Evolutionary conservation across 2,888 invertebrate genomes (phyloP), one percentile per base, ranked within the genome.

Genomic region (Elegia similella): DNA sequence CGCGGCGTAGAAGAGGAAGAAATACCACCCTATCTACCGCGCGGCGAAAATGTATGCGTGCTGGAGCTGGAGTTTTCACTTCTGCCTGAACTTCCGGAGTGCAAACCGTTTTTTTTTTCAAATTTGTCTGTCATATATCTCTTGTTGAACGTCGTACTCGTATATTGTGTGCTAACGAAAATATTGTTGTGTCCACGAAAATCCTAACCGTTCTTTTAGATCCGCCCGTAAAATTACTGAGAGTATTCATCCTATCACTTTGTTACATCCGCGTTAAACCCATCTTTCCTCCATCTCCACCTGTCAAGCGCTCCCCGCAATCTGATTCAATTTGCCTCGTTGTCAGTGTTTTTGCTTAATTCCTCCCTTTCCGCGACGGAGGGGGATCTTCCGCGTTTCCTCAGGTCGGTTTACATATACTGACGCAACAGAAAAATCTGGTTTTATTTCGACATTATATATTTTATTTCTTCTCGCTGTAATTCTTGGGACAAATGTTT

Each of bases 271-370:
- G 15, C 48, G 7, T 32, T 32, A 32, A 48, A n/a, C 32, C 32
- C 32, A 48, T 32, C 32, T 32, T 12, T 12, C 38, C 38, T 29
- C 23, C 23, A 29, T 47, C 30, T 48, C 34, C 17, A 50, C 50
- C 50, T 50, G 50, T 48, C 48, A 48, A 30, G 48, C 30, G 46
- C 23, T 55, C 50, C 63, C 63, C 64, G 54, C 62, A 68, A 70
- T 71, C 67, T 62, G 63, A 72, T 70, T 72, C 75, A 74, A 76
- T 78, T 70, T 69, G 58, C 61, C 67, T 63, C 58, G 65, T 63
- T 66, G 58, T 57, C 63, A 55, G 65, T 59, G 68, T 73, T 75
- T 73, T 75, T 74, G 68, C 66, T 62, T 69, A 67, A 71, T 70
- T 66, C 67, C 62, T 65, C 55, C 60, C 55, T 34, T 58, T 58